Conservation (phyloP, 2,113 vertebrate species). For the Corythornis vintsioides region DNA sequence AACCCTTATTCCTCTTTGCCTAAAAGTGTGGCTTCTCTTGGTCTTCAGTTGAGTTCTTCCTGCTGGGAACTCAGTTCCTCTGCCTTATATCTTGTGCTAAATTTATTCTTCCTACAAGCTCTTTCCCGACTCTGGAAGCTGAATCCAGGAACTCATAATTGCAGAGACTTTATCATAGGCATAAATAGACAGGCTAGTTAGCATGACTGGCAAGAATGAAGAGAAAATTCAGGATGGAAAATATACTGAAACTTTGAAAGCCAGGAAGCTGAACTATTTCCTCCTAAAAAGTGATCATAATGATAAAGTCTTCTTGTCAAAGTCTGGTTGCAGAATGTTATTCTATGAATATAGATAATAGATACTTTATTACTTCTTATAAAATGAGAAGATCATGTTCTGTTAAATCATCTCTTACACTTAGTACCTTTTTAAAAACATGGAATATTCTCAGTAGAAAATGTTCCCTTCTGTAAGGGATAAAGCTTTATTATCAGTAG, state of each 20-base stretch:
- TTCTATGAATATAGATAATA: background rate
- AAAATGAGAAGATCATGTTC: background rate
- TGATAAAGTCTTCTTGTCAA: background rate
- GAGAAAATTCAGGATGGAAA: background rate
- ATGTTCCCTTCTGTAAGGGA: background rate
- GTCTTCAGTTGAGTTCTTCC: background rate
- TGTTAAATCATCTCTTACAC: background rate
- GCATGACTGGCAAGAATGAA: background rate
- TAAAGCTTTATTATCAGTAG: slow-evolving; percentile 1
- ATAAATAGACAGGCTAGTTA: background rate
- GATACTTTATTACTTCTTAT: slow-evolving; percentile 11
- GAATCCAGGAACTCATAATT: background rate
- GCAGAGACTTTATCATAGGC: background rate
- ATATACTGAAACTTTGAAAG: background rate
- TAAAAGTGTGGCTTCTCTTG: background rate
- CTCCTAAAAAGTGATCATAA: background rate
- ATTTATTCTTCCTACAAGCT: background rate
- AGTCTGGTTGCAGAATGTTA: background rate
- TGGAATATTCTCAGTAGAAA: background rate
- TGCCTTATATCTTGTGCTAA: background rate
- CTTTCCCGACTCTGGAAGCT: background rate
- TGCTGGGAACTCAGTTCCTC: background rate
- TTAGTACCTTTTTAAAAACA: slow-evolving; percentile 1
- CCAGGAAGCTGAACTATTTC: background rate
- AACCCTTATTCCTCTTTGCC: background rate